phyloP scores from a whole-genome alignment of 2,888 invertebrate species.

The Ectemnius continuus region DNA sequence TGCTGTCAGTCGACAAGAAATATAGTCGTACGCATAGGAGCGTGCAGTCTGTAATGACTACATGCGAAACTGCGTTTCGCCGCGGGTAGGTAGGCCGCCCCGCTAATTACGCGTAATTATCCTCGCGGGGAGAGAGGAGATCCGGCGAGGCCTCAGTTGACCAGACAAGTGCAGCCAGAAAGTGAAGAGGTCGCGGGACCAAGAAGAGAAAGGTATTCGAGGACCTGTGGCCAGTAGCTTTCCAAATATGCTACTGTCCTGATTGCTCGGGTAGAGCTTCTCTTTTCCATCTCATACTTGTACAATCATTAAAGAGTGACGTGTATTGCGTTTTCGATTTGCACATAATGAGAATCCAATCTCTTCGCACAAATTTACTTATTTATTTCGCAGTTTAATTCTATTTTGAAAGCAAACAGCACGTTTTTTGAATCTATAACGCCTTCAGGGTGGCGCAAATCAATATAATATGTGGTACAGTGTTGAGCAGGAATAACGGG shows the following conservation, averaged over 20 bases:
- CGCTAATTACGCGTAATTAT: constrained; percentile 64
- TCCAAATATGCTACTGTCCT: no score
- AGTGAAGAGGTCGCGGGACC: constrained; percentile 1
- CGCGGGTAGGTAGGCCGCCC: constrained; percentile 53
- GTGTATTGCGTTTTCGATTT: no score
- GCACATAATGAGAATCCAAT: no score
- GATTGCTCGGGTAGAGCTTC: no score
- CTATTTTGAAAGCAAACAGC: no score
- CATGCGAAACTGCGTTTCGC: constrained; percentile 56
- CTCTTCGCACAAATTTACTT: no score
- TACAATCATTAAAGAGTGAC: no score
- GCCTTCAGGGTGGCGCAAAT: no score
- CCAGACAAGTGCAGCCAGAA: constrained; percentile 14
- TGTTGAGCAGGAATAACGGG: background rate
- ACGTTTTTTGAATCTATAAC: no score
- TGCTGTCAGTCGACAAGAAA: constrained; percentile 65
- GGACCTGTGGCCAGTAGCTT: constrained; percentile 22
- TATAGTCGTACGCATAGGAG: constrained; percentile 66
- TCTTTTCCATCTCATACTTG: no score
- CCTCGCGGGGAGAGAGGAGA: constrained; percentile 33
- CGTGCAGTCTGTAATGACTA: constrained; percentile 59
- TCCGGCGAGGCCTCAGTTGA: background rate
- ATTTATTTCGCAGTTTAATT: no score
- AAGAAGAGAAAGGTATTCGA: constrained; percentile 3
- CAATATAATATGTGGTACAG: no score